Percentiles rank a stretch among this genome's conserved stretches.
These are phyloP conservation scores for Heliothis subflexa DNA, from an alignment of 1,140 invertebrate species.

Conservation along the genomic window DNA sequence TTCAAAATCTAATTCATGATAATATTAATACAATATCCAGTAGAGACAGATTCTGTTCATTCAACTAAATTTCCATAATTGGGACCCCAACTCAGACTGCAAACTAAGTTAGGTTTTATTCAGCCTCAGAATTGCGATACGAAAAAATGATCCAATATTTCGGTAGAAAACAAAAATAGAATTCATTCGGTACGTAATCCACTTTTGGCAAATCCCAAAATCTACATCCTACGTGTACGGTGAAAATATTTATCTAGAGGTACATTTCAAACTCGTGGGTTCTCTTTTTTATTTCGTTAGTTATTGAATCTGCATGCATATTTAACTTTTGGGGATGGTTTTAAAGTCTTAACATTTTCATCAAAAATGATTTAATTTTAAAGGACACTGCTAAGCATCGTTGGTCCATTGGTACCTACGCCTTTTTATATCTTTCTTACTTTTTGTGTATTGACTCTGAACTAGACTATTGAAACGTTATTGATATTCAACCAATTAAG, in stretches of 20 bases:
- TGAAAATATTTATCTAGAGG: neutral
- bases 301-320: too few species aligned
- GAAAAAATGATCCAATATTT: conserved; percentile 24
- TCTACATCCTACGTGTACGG: neutral
- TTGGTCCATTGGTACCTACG: too few species aligned
- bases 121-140: neutral
- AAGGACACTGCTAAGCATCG: too few species aligned
- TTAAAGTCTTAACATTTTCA: too few species aligned
- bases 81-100: neutral
- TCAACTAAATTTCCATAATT: neutral
- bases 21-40: neutral
- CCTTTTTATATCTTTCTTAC: too few species aligned
- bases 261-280: too few species aligned
- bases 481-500: neutral
- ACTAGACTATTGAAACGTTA: neutral
- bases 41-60: neutral
- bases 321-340: too few species aligned
- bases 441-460: too few species aligned
- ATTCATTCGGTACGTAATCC: conserved; percentile 5
- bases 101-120: conserved; percentile 12
- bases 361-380: too few species aligned
- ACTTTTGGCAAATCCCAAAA: neutral
- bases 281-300: too few species aligned
- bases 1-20: too few species aligned
- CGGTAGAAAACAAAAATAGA: conserved; percentile 4